Evolutionary conservation across 2,888 invertebrate species (phyloP).

Genomic region (Hecatera dysodea): DNA sequence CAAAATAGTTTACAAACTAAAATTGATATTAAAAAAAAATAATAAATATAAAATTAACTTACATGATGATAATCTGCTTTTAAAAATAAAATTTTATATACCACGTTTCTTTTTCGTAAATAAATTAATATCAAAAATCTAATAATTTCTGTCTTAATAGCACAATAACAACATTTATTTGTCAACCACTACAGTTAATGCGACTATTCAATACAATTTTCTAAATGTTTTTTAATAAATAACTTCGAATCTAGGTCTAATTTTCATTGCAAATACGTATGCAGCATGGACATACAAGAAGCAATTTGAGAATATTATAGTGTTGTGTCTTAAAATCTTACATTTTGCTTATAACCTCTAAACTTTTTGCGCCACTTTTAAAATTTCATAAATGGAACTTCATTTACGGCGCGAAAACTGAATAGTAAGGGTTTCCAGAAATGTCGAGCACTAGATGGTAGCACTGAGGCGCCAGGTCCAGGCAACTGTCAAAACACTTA

Average conservation of each 20-base stretch:
- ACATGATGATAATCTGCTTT: slow-evolving; percentile 51
- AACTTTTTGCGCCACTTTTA: slow-evolving; percentile 49
- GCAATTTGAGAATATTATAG: slow-evolving; percentile 54
- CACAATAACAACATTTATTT: slow-evolving; percentile 59
- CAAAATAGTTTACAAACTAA: slow-evolving; percentile 74
- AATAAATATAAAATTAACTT: slow-evolving; percentile 67
- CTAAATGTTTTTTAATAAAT: slow-evolving; percentile 62
- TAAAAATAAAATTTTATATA: slow-evolving; percentile 47
- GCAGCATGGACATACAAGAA: slow-evolving; percentile 41
- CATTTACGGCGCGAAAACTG: slow-evolving; percentile 24
- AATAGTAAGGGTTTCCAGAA: no score
- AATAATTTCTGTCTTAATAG: slow-evolving; percentile 34
- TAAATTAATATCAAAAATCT: slow-evolving; percentile 55
- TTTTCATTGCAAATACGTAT: slow-evolving; percentile 51
- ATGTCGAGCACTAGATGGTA: no score
- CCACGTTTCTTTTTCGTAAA: slow-evolving; percentile 30
- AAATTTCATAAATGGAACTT: slow-evolving; percentile 46
- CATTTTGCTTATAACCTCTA: slow-evolving; percentile 46
- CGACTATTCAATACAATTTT: slow-evolving; percentile 55
- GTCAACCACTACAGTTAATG: slow-evolving; percentile 54
- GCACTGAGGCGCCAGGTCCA: no score
- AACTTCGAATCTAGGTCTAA: slow-evolving; percentile 59
- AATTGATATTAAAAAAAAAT: slow-evolving; percentile 66
- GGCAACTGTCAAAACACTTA: no score
- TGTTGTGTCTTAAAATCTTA: slow-evolving; percentile 52